Percentiles rank a stretch among this genome's conserved stretches.
Conservation (phyloP, 2,797 vertebrate species). For the Mormyrops boulengeri region DNA sequence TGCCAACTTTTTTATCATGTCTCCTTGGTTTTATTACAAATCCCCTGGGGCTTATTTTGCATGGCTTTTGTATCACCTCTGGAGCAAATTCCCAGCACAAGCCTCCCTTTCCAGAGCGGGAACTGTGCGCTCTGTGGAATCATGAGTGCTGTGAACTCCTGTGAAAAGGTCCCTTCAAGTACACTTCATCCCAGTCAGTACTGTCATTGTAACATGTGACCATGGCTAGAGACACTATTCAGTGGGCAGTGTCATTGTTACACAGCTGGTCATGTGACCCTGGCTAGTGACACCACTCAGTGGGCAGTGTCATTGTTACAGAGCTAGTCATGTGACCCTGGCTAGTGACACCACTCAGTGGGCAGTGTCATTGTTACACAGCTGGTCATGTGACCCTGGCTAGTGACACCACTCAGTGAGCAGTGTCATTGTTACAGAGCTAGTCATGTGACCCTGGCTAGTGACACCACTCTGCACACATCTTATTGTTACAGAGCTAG, state of each 20-base stretch:
- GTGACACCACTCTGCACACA: neutral
- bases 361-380: neutral
- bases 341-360: neutral
- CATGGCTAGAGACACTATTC: neutral
- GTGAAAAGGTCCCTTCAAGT: neutral
- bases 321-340: neutral
- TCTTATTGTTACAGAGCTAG: neutral
- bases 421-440: neutral
- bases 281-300: neutral
- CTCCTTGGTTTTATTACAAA: slow-evolving; percentile 32
- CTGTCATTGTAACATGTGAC: neutral
- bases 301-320: neutral
- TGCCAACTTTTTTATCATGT: slow-evolving; percentile 53
- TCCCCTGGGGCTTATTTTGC: slow-evolving; percentile 53
- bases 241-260: neutral
- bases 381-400: neutral
- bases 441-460: neutral
- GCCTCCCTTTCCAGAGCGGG: slow-evolving; percentile 60
- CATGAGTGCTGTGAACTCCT: slow-evolving; percentile 75
- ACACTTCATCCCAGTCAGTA: neutral
- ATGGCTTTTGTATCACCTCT: slow-evolving; percentile 66
- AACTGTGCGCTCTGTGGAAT: slow-evolving; percentile 60
- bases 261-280: neutral
- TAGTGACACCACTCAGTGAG: neutral
- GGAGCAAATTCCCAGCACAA: slow-evolving; percentile 59